Percentiles rank a stretch among this genome's conserved stretches.
These are phyloP conservation scores for Isichthys henryi DNA, from an alignment of 2,113 vertebrate species.

Conservation along the genomic window DNA sequence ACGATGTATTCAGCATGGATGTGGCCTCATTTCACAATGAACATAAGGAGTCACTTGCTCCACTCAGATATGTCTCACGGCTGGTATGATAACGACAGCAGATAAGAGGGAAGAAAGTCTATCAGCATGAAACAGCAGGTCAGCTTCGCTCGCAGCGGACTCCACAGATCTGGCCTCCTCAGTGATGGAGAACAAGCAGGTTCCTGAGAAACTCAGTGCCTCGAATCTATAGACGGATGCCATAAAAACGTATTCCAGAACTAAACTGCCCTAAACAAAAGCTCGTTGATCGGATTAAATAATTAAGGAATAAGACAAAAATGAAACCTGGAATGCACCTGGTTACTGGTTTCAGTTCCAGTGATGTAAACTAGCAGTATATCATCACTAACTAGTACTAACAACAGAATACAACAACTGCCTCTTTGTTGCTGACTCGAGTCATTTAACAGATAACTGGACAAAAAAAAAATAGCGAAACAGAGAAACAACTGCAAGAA, in stretches of 20 bases:
- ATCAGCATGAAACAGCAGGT: neutral
- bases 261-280: neutral
- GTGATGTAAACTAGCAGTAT: neutral
- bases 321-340: neutral
- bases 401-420: neutral
- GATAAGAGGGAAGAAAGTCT: neutral
- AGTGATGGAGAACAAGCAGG: neutral
- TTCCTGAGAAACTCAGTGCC: neutral
- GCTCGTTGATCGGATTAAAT: neutral
- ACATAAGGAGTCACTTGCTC: neutral
- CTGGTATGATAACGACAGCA: neutral
- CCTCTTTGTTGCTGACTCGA: neutral
- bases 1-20: neutral
- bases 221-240: neutral
- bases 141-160: neutral
- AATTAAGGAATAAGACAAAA: neutral
- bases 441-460: neutral
- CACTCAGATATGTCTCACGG: neutral
- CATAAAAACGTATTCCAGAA: neutral
- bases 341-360: neutral
- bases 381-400: neutral
- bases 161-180: neutral
- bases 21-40: neutral
- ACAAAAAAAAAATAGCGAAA: neutral
- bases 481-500: neutral